Evolutionary conservation across 2,797 vertebrate genomes (phyloP), one percentile per base, ranked within the genome.

Genomic region (Cryptoblepharus egeriae): DNA sequence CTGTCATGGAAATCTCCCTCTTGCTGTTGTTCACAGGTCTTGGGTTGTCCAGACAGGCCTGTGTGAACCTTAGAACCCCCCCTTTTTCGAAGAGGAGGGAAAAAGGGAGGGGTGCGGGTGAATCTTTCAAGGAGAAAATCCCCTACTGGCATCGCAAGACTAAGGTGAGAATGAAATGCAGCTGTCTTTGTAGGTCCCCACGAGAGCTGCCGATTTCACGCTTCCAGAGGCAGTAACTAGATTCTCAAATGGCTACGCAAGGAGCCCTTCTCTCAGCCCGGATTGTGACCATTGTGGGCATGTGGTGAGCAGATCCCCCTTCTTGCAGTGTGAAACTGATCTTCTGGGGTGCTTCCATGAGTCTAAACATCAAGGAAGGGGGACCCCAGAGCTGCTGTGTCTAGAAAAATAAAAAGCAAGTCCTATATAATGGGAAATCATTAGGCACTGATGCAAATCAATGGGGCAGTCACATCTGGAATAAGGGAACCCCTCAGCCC

Each of bases 1-100:
- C 88, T 92, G 88, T 91, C 75, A 49, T 81, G 88, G 88, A 92
- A 91, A 94, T 93, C 82, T 92, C 92, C 91, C 92, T 88, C 88
- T 85, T 86, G 85, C 89, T 88, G 10, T 91, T 91, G 92, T 91
- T 93, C 92, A 90, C 90, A 91, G 88, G 90, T 87, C 91, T 91
- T 89, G 84, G 89, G 32, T 57, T 83, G 89, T 91, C 93, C 88
- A 87, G 92, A 92, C 93, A 93, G 92, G 92, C 88, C 91, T 92
- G 85, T 89, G 82, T 90, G 90, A 93, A 88, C 90, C 88, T 91
- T 92, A 89, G 88, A 83, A 88, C 91, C 86, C 84, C 20, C 45
- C 37, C 26, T 30, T 4, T 57, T 24, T 49, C 42, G 6, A 26
- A 10, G 28, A 16, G 6, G 6, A 90, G 6, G 90, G 82, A 58